Base-by-base conservation (phyloP, 2,113 vertebrate genomes). In the Pedionomus torquatus region DNA sequence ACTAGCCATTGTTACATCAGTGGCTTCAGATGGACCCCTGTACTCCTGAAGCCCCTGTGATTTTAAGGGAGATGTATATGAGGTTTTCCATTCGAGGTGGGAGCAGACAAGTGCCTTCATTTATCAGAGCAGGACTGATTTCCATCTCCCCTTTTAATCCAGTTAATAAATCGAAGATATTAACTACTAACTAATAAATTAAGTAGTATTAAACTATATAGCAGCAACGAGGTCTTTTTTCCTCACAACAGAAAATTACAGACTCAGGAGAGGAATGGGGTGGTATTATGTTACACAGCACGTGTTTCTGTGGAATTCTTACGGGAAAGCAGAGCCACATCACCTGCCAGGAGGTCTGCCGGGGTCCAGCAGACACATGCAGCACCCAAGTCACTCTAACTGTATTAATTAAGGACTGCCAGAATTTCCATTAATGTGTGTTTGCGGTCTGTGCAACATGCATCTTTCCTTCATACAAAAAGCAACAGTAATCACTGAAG, bases 281-380 rank as follows among this genome's bases (percentile, higher is more conserved):
- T 24, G 69, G 88, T 92, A 88, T 96, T 66, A 20, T 5, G 1
- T 96, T 97, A 94, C 92, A 89, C 23, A 96, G 75, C 89, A 87
- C 2, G 0, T 96, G 91, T 94, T 95, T 66, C 94, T 90, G 30
- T 25, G 78, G 90, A 95, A 95, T 91, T 91, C 69, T 24, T 83
- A 72, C 4, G 26, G 68, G 81, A 87, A 95, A 94, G 72, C 41
- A 78, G 55, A 96, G 66, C 60, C 92, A 89, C 41, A 74, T 92
- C 95, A 90, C 93, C 95, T 92, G 92, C 93, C 30, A 4, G 58
- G 48, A 93, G 43, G 33, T 87, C 90, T 90, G 49, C 66, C 57
- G 24, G n/a, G 37, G 39, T 68, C 57, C 55, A 54, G n/a, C 35
- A 86, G 83, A 51, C 48, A 55, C 24, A 31, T 43, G 54, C 30